These are phyloP conservation scores for Ptiloglossa arizonensis DNA, from an alignment of 1,140 invertebrate genomes.

Conservation along the genomic window DNA sequence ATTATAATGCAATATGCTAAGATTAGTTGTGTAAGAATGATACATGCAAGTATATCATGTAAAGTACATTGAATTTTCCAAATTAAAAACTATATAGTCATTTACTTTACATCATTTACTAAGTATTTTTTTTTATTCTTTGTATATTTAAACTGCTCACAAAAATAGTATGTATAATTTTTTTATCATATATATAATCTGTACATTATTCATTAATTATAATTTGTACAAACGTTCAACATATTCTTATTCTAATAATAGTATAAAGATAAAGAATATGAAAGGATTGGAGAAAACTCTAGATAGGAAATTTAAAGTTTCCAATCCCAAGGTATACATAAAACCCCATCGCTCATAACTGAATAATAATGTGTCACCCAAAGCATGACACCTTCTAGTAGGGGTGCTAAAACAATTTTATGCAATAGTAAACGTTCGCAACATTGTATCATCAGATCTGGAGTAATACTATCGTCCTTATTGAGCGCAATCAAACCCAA, in stretches of 20 bases:
- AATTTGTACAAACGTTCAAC: not conserved
- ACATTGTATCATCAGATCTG: constrained; percentile 93
- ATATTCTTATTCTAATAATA: not conserved
- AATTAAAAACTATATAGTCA: not conserved
- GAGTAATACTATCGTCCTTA: constrained; percentile 95
- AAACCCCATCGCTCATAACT: constrained; percentile 92
- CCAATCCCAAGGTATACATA: constrained; percentile 97
- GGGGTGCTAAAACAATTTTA: constrained; percentile 75
- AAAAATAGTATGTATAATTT: constrained; percentile 17
- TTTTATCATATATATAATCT: constrained; percentile 8
- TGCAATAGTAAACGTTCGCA: constrained; percentile 87
- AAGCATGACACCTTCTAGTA: constrained; percentile 84
- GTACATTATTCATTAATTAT: constrained; percentile 5
- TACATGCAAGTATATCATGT: not conserved
- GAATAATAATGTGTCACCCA: constrained; percentile 95
- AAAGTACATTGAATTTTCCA: not conserved
- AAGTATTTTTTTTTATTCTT: not conserved
- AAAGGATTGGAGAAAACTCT: constrained; percentile 10
- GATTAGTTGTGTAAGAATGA: constrained; percentile 1
- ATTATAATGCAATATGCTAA: constrained; percentile 6
- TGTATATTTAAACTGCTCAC: constrained; percentile 2
- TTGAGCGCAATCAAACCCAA: constrained; percentile 87
- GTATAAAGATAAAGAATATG: not conserved
- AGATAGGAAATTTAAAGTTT: constrained; percentile 79
- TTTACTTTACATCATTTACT: constrained; percentile 9